Evolutionary conservation across 2,888 invertebrate genomes (phyloP).

Genomic region (Eupithecia subfuscata): DNA sequence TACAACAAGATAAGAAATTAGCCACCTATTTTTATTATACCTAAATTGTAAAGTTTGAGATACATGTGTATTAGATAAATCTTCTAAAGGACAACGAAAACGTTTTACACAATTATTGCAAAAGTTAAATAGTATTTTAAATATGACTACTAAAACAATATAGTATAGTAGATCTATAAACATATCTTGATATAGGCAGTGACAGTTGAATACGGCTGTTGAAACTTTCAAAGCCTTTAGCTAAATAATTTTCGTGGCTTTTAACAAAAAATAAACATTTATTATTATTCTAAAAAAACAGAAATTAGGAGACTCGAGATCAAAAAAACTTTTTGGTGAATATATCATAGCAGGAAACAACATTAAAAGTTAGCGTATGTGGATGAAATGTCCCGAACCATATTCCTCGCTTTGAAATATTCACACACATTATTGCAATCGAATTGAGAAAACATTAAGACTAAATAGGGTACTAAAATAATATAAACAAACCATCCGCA

Average conservation of each 20-base stretch:
- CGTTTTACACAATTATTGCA: conserved; percentile 26
- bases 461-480: conserved; percentile 35
- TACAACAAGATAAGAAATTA: conserved; percentile 48
- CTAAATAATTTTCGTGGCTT: conserved; percentile 55
- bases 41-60: conserved; percentile 49
- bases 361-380: conserved; percentile 44
- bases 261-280: conserved; percentile 70
- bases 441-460: conserved; percentile 45
- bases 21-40: conserved; percentile 46
- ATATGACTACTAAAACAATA: conserved; percentile 29
- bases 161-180: conserved; percentile 41
- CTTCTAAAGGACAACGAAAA: conserved; percentile 33
- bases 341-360: conserved; percentile 73
- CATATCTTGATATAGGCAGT: conserved; percentile 63
- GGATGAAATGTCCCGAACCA: conserved; percentile 65
- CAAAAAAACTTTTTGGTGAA: conserved; percentile 69
- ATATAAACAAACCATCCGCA: conserved; percentile 8
- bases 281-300: conserved; percentile 63
- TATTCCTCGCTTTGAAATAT: conserved; percentile 76
- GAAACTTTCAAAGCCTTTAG: conserved; percentile 45
- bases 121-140: conserved; percentile 20
- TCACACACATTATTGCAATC: conserved; percentile 74
- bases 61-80: conserved; percentile 39
- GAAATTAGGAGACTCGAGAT: conserved; percentile 75
- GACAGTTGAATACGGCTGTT: conserved; percentile 47